These are phyloP conservation scores for Heliconius hermathena DNA, from an alignment of 1,140 invertebrate species.

Conservation along the genomic window DNA sequence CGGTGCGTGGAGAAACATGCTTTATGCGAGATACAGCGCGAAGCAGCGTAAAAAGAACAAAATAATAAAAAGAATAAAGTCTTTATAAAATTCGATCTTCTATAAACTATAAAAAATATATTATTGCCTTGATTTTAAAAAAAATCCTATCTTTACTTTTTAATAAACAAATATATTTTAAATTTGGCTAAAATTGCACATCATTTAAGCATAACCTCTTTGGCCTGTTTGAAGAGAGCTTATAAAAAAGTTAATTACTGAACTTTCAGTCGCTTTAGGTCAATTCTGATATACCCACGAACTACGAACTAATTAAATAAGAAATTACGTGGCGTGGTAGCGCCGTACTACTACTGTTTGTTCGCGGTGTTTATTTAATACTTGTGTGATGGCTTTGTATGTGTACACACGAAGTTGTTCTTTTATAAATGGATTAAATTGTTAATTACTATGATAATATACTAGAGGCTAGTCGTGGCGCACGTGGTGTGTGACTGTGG, in stretches of 20 bases:
- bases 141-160: too few relatives aligned
- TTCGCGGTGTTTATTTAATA: background rate
- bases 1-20: too few relatives aligned
- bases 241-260: conserved; percentile 2
- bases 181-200: too few relatives aligned
- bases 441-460: too few relatives aligned
- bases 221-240: background rate
- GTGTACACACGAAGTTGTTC: background rate
- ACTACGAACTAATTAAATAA: conserved; percentile 1
- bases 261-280: conserved; percentile 1
- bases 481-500: too few relatives aligned
- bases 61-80: background rate
- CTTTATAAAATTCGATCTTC: background rate
- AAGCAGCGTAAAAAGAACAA: background rate
- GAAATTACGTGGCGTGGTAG: background rate
- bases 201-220: background rate
- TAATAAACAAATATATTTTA: too few relatives aligned
- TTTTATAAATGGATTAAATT: background rate
- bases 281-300: background rate
- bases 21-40: too few relatives aligned
- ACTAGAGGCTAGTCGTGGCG: background rate
- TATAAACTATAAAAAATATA: too few relatives aligned
- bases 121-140: too few relatives aligned
- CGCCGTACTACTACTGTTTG: background rate
- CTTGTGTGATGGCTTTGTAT: background rate